phyloP scores from a whole-genome alignment of 2,888 invertebrate genomes.

The Synanthedon vespiformis region DNA sequence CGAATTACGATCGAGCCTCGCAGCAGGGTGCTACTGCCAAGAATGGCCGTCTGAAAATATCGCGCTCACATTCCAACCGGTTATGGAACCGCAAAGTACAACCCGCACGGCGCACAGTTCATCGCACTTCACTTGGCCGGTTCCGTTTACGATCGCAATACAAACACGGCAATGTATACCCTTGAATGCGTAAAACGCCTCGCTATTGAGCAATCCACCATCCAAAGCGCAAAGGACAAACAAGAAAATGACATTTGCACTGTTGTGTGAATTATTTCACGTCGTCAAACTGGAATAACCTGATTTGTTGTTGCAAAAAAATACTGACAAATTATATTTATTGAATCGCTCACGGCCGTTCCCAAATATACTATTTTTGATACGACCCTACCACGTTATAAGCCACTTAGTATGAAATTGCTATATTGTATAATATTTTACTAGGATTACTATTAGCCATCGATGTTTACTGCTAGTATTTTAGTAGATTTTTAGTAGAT shows the following conservation, averaged over 20 bases:
- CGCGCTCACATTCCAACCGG: constrained; percentile 9
- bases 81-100: constrained; percentile 3
- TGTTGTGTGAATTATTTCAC: constrained; percentile 2
- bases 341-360: too few relatives aligned
- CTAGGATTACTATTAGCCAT: too few relatives aligned
- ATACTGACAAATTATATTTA: background rate
- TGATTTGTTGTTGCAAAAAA: background rate
- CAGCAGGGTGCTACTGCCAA: constrained; percentile 6
- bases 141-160: constrained; percentile 3
- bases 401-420: too few relatives aligned
- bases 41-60: constrained; percentile 12
- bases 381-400: too few relatives aligned
- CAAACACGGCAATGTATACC: constrained; percentile 5
- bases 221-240: background rate
- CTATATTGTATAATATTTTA: too few relatives aligned
- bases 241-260: constrained; percentile 1
- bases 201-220: constrained; percentile 1
- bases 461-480: too few relatives aligned
- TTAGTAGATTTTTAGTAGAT: too few relatives aligned
- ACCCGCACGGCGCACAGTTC: constrained; percentile 4
- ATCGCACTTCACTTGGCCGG: constrained; percentile 6
- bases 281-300: constrained; percentile 1
- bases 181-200: constrained; percentile 4
- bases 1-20: constrained; percentile 1
- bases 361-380: too few relatives aligned